Base-by-base conservation (phyloP, 2,113 vertebrate genomes). In the Antidorcas marsupialis region DNA sequence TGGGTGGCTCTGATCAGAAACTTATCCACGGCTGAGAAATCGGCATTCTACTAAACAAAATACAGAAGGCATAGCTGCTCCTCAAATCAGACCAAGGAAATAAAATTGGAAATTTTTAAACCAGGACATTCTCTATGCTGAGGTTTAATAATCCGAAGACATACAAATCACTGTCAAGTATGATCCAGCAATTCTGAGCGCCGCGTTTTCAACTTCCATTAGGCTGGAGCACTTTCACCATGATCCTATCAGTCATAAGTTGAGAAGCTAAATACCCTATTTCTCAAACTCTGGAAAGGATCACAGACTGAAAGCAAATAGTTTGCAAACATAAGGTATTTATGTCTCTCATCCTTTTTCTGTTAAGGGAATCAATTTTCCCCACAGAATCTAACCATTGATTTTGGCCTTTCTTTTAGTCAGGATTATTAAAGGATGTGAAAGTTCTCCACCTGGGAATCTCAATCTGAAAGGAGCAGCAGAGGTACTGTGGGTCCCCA, bases 141-240 rank as follows among this genome's bases (percentile, higher is more conserved):
- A 97, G n/a, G 96, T 98, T 97, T 97, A 97, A 97, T 98, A 98
- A 98, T 93, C 98, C 59, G 0, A 76, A 98, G 98, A 96, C 96
- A 90, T 27, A 98, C 98, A 98, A 98, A 99, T 98, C 98, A 98
- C 96, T 98, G 98, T 98, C 98, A 98, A 90, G 97, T 7, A 71
- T 13, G 94, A 98, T 97, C 79, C 98, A 97, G 98, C 98, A 97
- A 95, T 98, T 98, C 96, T 96, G 60, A 98, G 97, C 87, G 81
- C 89, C 96, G 88, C 98, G 95, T 98, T 67, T 95, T 98, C 97
- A 98, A 96, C 96, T 98, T 98, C 98, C 98, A 98, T 99, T 98
- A 98, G 97, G 28, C 97, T 97, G 96, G 62, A 94, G 98, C 97
- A 84, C 97, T 96, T 96, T 97, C 52, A 95, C 81, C 96, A 82